Conservation (phyloP, 2,888 invertebrate species). For the Aphidius colemani region DNA sequence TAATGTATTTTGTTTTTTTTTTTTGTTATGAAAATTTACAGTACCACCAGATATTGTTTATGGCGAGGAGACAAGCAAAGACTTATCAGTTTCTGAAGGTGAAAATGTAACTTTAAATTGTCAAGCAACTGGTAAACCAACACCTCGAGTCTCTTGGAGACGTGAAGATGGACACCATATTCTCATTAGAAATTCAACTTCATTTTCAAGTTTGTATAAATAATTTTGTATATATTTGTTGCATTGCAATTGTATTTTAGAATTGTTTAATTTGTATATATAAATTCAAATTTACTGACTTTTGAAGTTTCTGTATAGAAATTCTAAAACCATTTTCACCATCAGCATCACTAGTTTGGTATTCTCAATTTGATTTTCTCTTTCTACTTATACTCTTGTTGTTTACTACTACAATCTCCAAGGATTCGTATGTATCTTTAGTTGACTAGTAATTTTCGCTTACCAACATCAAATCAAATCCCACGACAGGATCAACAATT, state of each 20-base stretch:
- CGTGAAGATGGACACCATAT: conserved; percentile 67
- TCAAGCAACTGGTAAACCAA: conserved; percentile 65
- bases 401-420: background rate
- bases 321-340: conserved; percentile 3
- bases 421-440: background rate
- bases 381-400: background rate
- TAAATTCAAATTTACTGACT: conserved; percentile 15
- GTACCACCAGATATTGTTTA: conserved; percentile 68
- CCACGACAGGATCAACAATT: conserved; percentile 24
- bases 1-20: too few species aligned
- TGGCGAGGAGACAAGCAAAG: conserved; percentile 67
- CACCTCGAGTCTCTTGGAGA: conserved; percentile 66
- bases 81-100: conserved; percentile 66
- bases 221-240: conserved; percentile 24
- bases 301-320: conserved; percentile 8
- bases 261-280: too few species aligned
- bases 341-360: too few species aligned
- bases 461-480: conserved; percentile 29
- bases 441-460: conserved; percentile 30
- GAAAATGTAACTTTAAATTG: conserved; percentile 68
- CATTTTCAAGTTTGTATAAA: conserved; percentile 38
- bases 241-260: conserved; percentile 14
- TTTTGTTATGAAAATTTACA: conserved; percentile 41
- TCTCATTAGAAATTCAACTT: conserved; percentile 53
- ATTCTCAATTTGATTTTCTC: background rate